Conservation (phyloP, 2,113 vertebrate genomes). For the Equus quagga region DNA sequence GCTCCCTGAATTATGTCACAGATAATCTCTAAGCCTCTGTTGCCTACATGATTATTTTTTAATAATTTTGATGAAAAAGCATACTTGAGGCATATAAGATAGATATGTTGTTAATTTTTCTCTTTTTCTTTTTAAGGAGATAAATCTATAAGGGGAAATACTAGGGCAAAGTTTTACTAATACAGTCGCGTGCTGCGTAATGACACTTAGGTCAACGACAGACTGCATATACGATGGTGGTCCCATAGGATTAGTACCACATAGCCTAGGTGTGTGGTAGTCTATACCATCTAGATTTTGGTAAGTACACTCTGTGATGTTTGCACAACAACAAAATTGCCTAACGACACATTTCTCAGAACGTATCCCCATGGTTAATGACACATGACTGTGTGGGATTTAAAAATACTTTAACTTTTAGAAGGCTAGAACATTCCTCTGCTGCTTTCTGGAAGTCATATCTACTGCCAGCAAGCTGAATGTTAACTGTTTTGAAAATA, state of each 20-base stretch:
- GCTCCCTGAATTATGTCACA: constrained; percentile 16
- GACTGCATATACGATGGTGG: too few species aligned
- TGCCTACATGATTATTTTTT: constrained; percentile 1
- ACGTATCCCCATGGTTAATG: too few species aligned
- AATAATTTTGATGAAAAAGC: constrained; percentile 48
- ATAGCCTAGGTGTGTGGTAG: too few species aligned
- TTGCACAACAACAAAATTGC: too few species aligned
- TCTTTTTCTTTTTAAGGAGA: constrained; percentile 44
- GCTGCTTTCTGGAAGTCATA: not conserved
- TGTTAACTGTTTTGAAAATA: constrained; percentile 39
- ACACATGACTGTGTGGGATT: not conserved
- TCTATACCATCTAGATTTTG: too few species aligned
- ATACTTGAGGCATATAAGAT: not conserved
- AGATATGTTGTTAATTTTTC: not conserved
- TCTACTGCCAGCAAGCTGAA: not conserved
- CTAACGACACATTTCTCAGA: too few species aligned
- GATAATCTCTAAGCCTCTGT: not conserved
- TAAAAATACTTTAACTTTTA: not conserved
- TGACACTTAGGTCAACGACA: too few species aligned
- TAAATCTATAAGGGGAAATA: not conserved
- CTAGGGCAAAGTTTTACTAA: constrained; percentile 12
- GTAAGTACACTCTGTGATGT: too few species aligned
- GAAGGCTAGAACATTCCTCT: not conserved
- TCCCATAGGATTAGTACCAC: too few species aligned
- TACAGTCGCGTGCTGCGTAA: not conserved